phyloP scores from a whole-genome alignment of 1,140 invertebrate genomes.

The Heliothis subflexa region DNA sequence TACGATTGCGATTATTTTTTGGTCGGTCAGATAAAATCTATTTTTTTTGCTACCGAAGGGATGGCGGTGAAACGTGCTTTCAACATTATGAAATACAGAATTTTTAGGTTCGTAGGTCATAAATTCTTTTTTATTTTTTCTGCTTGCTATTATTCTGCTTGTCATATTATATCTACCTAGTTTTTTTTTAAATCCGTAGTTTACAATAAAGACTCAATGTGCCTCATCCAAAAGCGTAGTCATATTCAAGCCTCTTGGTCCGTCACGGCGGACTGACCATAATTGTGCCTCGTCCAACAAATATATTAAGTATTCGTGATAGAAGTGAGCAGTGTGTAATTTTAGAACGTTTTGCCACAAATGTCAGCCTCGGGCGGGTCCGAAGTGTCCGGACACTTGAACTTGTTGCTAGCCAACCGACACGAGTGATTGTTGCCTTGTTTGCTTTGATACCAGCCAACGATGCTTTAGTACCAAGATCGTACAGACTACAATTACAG shows the following conservation, averaged over 20 bases:
- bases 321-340: slow-evolving; percentile 68
- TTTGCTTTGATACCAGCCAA: slow-evolving; percentile 5
- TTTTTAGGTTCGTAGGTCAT: too few species aligned
- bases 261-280: slow-evolving; percentile 72
- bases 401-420: slow-evolving; percentile 42
- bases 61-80: too few species aligned
- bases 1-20: too few species aligned
- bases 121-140: too few species aligned
- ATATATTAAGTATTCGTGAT: slow-evolving; percentile 79
- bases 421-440: slow-evolving; percentile 23
- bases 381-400: slow-evolving; percentile 35
- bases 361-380: slow-evolving; percentile 56
- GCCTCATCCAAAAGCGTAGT: slow-evolving; percentile 50
- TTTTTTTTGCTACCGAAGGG: too few species aligned
- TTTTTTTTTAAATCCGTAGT: not conserved
- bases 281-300: slow-evolving; percentile 71
- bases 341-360: slow-evolving; percentile 67
- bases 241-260: slow-evolving; percentile 55
- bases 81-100: not conserved
- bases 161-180: too few species aligned
- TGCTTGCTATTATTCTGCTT: too few species aligned
- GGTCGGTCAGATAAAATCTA: not conserved
- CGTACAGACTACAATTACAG: too few species aligned
- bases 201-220: slow-evolving; percentile 8
- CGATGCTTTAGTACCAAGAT: slow-evolving; percentile 1